Conservation (phyloP, 2,888 invertebrate species). For the Caenorhabditis imperialis region DNA sequence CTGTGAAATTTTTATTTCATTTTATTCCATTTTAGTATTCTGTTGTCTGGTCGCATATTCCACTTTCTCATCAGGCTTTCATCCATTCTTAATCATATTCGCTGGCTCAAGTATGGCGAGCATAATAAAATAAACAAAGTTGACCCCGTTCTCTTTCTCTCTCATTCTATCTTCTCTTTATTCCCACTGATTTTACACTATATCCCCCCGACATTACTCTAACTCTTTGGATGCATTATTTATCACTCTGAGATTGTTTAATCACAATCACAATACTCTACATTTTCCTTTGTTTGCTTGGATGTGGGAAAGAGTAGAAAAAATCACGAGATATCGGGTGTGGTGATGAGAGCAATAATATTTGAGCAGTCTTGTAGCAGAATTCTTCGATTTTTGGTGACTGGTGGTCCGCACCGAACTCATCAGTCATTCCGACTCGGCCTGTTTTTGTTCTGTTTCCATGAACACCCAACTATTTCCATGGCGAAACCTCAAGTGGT, state of each 20-base stretch:
- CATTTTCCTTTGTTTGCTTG: slow-evolving; percentile 19
- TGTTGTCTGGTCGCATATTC: too few relatives aligned
- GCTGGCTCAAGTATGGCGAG: slow-evolving; percentile 25
- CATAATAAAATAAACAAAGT: slow-evolving; percentile 42
- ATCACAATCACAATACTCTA: not conserved
- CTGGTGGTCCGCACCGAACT: too few relatives aligned
- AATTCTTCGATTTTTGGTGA: slow-evolving; percentile 30
- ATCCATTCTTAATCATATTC: slow-evolving; percentile 8
- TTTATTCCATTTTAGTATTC: too few relatives aligned
- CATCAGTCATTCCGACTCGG: too few relatives aligned
- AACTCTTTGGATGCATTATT: slow-evolving; percentile 24
- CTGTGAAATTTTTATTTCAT: too few relatives aligned
- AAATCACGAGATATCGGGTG: slow-evolving; percentile 20
- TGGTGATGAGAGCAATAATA: slow-evolving; percentile 36
- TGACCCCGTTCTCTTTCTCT: slow-evolving; percentile 36
- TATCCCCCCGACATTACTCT: slow-evolving; percentile 18
- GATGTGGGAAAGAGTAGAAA: not conserved
- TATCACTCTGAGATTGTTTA: not conserved
- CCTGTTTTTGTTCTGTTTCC: too few relatives aligned
- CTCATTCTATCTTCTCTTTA: slow-evolving; percentile 13
- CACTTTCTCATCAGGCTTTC: too few relatives aligned
- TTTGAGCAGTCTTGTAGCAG: slow-evolving; percentile 35
- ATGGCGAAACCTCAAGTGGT: too few relatives aligned
- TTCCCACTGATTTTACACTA: slow-evolving; percentile 37
- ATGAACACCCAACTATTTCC: too few relatives aligned